Base-by-base conservation (phyloP, 2,113 vertebrate genomes). In the Gulo gulo region DNA sequence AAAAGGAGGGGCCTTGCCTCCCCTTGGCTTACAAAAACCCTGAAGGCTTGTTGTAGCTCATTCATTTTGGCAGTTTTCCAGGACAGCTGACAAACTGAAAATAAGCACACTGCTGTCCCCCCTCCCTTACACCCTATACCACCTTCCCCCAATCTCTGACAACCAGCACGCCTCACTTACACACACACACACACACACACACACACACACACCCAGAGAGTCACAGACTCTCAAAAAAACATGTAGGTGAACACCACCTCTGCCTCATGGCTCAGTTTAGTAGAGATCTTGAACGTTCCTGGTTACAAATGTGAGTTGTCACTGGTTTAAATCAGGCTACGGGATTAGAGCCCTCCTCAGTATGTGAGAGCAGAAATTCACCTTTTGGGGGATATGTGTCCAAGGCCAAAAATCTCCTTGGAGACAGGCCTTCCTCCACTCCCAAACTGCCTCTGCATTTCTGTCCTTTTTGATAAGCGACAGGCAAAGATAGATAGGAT, bases 11-110 rank as follows among this genome's bases (percentile, higher is more conserved):
- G 93, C 96, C 81, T 14, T 0, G 71, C n/a, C 93, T 98, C 55
- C 86, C 88, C 83, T 95, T 98, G 92, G 81, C 96, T 98, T 94
- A 94, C 12, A 97, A 47, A 61, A 85, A 88, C 78, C 79, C 95
- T 45, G 83, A 97, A 97, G 96, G 88, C 97, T 98, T 98, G 98
- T 95, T 97, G 92, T 92, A 98, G 93, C 97, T 98, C 98, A 98
- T 97, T 98, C 95, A 92, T 81, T 89, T 96, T 97, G 98, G 98
- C 97, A 97, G 95, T 69, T 97, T 96, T 97, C 96, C 95, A 89
- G 71, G 97, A 84, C 88, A 97, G 95, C 97, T 98, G 96, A 96
- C 79, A 97, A 78, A 97, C 93, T 97, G 94, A 96, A 95, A 98
- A 93, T 92, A 97, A 98, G 97, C 90, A 97, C 59, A 96, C 81